Base-by-base conservation (phyloP, 2,888 invertebrate species). In the Drosophila cognata region DNA sequence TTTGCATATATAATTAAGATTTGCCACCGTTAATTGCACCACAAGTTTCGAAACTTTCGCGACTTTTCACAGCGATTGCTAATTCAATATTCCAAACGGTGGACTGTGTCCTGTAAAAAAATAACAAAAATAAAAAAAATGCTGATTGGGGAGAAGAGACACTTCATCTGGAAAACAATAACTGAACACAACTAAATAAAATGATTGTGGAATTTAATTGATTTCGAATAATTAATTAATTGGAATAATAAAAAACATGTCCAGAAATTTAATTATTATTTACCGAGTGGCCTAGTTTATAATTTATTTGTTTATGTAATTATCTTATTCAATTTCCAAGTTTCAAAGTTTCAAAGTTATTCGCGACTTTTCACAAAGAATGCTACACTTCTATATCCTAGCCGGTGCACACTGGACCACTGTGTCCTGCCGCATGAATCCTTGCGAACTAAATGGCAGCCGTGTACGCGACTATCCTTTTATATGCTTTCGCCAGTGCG, bases 381-480 rank as follows among this genome's bases (percentile, higher is more conserved):
- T 68, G 65, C 41, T 1, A 46, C 46, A 25, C 25, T 25, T 25
- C 16, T 16, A 25, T 63, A 50, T 64, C 63, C 41, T 51, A 58
- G 59, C 35, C 48, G 58, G 28, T 31, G 60, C 57, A 69, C 64
- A 66, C 50, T 46, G 60, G 58, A 78, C 62, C 64, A 79, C 74
- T 65, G 84, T 91, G 82, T 80, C 81, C 84, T 86, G 81, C 82
- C 78, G 72, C 84, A 86, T 89, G 85, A 81, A 84, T 87, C 74
- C 80, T 82, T 84, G 77, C 80, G 77, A 82, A 91, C 91, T 91
- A 89, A 91, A 82, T 79, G 82, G 60, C 77, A 82, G 78, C 71
- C 66, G 64, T 71, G 74, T 58, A 71, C 64, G 78, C 72, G 77
- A 29, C 41, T 74, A 77, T 85, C 81, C 90, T 91, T 91, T 87